Evolutionary conservation across 2,888 invertebrate species (phyloP), one percentile per base, ranked within the genome.

Genomic region (Sinhomidia bicolor): DNA sequence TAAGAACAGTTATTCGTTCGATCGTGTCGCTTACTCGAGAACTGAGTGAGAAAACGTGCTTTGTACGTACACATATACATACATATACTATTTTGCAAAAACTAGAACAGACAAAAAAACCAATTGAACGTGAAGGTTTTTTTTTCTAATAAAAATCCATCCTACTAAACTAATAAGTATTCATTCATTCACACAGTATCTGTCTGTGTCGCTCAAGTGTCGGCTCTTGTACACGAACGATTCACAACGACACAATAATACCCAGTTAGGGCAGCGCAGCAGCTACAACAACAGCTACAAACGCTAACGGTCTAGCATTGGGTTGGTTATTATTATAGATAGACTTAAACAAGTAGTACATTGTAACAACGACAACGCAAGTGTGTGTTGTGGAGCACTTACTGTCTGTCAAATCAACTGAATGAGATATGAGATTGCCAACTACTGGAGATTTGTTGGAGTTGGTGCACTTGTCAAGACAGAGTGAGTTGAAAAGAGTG

Each of bases 371-470:
- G n/a, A n/a, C n/a, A n/a, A n/a, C n/a, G n/a, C n/a, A n/a, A n/a
- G n/a, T n/a, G n/a, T n/a, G n/a, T 57, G 9, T 57, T 41, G 20
- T 41, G 6, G n/a, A n/a, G n/a, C n/a, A n/a, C n/a, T n/a, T n/a
- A n/a, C n/a, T n/a, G 71, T 6, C 10, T 71, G 71, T 71, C 71
- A 71, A 71, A 10, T 71, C 23, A 71, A 44, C 71, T 44, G 23
- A 71, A 71, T 71, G 71, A 71, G 71, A 71, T 41, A 71, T 71
- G 62, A 32, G 29, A 62, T 14, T 62, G 62, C 60, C 68, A 9
- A 17, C 12, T 9, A 12, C 41, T 68, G 36, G 68, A 41, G 41
- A 41, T 41, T 41, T 68, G 68, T 68, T 36, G 9, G 68, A 36
- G 65, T 32, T 65, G 62, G 1, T 62, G 62, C 32, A 62, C 29